Evolutionary conservation across 2,888 invertebrate genomes (phyloP).

Genomic region (Phengaris arion): DNA sequence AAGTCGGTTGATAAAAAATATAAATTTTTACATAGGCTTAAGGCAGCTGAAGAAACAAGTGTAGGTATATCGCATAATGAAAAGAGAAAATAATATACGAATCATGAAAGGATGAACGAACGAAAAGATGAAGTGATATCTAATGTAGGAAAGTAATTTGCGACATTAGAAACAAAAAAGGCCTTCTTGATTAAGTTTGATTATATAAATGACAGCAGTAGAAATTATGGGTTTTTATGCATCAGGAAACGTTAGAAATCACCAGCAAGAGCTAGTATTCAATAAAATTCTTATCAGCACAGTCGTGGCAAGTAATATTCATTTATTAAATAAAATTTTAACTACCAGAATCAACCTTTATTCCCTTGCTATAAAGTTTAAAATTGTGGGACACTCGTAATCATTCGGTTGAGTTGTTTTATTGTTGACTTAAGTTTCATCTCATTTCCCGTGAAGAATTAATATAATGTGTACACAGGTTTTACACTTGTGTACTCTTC

Average conservation of each 20-base stretch:
- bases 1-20: neutral
- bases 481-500: slow-evolving; percentile 53
- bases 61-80: neutral
- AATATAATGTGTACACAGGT: slow-evolving; percentile 53
- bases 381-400: slow-evolving; percentile 36
- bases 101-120: neutral
- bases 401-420: slow-evolving; percentile 40
- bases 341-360: neutral
- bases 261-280: neutral
- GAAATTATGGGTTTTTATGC: neutral
- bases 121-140: neutral
- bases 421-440: slow-evolving; percentile 56
- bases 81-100: neutral
- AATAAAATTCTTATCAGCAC: slow-evolving; percentile 15
- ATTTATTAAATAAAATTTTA: neutral
- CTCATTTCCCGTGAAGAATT: slow-evolving; percentile 62
- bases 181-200: neutral
- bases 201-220: neutral
- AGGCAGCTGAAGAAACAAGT: neutral
- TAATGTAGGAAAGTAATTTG: neutral
- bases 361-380: slow-evolving; percentile 36
- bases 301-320: slow-evolving; percentile 2
- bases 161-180: neutral
- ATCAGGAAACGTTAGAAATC: neutral
- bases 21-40: neutral